Conservation (phyloP, 2,113 vertebrate genomes). For the Petrocephalus zakoni region DNA sequence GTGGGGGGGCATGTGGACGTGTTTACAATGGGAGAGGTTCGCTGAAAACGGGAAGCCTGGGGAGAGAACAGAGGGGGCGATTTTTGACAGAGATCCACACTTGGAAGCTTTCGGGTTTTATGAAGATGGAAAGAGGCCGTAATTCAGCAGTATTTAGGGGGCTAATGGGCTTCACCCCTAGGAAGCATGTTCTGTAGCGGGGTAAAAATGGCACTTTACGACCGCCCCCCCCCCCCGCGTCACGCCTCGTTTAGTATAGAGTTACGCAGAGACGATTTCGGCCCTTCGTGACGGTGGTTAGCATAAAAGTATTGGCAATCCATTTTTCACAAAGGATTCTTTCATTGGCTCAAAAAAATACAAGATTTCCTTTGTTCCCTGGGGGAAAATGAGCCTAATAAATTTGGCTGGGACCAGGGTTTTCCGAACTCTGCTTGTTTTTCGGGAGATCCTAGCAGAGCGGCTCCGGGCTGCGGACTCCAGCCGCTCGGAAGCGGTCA, state of each 20-base stretch:
- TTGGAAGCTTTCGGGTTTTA: slow-evolving; percentile 12
- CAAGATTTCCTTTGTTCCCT: slow-evolving; percentile 9
- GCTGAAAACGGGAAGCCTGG: slow-evolving; percentile 51
- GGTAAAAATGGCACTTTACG: not conserved
- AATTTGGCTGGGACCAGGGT: not conserved
- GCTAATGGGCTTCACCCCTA: slow-evolving; percentile 2
- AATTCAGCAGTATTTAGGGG: not conserved
- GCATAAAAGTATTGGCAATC: not conserved
- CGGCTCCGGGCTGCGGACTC: not conserved
- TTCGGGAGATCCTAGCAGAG: not conserved
- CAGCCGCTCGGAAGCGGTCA: not conserved
- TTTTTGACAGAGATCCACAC: slow-evolving; percentile 16
- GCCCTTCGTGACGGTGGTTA: not conserved
- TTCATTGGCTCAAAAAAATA: not conserved
- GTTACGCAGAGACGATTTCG: not conserved
- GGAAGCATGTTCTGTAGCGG: not conserved
- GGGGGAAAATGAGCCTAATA: not conserved
- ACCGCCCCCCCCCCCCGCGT: not conserved
- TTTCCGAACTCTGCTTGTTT: slow-evolving; percentile 3
- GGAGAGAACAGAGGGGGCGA: not conserved
- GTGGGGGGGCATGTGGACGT: slow-evolving; percentile 36
- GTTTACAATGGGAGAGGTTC: slow-evolving; percentile 37
- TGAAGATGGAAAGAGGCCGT: slow-evolving; percentile 23
- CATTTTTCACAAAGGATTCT: slow-evolving; percentile 1
- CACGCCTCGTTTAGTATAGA: not conserved